Percentiles rank a stretch among this genome's conserved stretches.
phyloP scores from a whole-genome alignment of 2,888 invertebrate genomes.

The Cheilosia soror region DNA sequence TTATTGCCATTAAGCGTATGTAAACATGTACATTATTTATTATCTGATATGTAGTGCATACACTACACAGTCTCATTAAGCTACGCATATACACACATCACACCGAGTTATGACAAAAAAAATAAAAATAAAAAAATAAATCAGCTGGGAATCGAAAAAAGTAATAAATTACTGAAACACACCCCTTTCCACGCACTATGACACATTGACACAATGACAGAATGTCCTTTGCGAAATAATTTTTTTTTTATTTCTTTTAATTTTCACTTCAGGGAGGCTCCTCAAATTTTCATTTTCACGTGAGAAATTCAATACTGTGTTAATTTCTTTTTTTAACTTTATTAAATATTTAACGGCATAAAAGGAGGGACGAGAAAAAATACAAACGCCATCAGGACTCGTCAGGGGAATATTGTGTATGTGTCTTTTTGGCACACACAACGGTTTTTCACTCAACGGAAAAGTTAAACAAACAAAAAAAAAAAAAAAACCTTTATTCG shows the following conservation, averaged over 20 bases:
- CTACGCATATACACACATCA: constrained; percentile 48
- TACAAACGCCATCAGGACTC: constrained; percentile 60
- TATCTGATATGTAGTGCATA: constrained; percentile 20
- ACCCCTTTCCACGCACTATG: constrained; percentile 59
- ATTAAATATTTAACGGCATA: constrained; percentile 55
- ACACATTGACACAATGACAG: constrained; percentile 56
- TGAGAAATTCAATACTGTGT: constrained; percentile 28
- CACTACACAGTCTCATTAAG: constrained; percentile 35
- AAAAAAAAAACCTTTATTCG: constrained; percentile 2
- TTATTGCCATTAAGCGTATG: constrained; percentile 24
- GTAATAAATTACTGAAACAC: constrained; percentile 66
- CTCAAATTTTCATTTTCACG: constrained; percentile 16
- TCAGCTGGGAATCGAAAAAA: constrained; percentile 41
- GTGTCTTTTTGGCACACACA: constrained; percentile 35
- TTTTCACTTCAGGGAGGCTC: constrained; percentile 43
- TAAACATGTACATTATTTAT: constrained; percentile 54
- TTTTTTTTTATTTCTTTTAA: constrained; percentile 18
- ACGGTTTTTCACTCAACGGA: constrained; percentile 33
- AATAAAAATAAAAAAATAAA: constrained; percentile 16
- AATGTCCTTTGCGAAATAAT: constrained; percentile 48
- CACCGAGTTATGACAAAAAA: background rate
- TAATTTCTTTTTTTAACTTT: constrained; percentile 42
- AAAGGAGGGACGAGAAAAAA: constrained; percentile 9
- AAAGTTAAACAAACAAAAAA: constrained; percentile 3
- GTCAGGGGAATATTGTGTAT: constrained; percentile 47